Evolutionary conservation across 2,797 vertebrate genomes (phyloP).

Genomic region (Lindbergichthys nudifrons): DNA sequence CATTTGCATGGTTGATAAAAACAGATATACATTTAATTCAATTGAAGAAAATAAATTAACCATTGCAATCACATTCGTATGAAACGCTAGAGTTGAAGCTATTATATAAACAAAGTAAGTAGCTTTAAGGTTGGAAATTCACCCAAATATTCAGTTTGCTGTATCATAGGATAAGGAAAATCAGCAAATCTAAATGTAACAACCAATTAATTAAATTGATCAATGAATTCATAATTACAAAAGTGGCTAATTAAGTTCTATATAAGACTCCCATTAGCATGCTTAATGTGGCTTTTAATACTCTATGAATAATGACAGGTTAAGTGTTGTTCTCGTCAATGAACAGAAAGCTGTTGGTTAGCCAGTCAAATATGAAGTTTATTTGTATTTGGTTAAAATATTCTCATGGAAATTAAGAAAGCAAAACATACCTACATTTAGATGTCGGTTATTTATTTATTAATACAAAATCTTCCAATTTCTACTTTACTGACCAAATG

Average conservation of each 20-base stretch:
- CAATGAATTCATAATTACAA: not conserved
- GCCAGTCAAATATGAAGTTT: not conserved
- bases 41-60: not conserved
- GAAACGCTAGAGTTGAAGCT: not conserved
- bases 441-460: not conserved
- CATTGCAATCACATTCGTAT: not conserved
- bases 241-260: not conserved
- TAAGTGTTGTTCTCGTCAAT: not conserved
- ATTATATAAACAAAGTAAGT: too few relatives aligned
- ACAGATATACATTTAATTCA: not conserved
- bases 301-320: too few relatives aligned
- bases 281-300: not conserved
- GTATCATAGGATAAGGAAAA: not conserved
- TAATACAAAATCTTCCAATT: not conserved
- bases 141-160: not conserved
- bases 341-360: not conserved
- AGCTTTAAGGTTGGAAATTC: not conserved
- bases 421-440: not conserved
- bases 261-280: not conserved
- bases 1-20: not conserved
- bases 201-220: not conserved
- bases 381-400: not conserved
- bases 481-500: not conserved
- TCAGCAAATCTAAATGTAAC: not conserved
- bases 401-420: not conserved